A percentile compares a stretch with the other conserved stretches of the same genome.
phyloP scores from a whole-genome alignment of 2,888 invertebrate genomes.

The Didymodactylos carnosus region DNA sequence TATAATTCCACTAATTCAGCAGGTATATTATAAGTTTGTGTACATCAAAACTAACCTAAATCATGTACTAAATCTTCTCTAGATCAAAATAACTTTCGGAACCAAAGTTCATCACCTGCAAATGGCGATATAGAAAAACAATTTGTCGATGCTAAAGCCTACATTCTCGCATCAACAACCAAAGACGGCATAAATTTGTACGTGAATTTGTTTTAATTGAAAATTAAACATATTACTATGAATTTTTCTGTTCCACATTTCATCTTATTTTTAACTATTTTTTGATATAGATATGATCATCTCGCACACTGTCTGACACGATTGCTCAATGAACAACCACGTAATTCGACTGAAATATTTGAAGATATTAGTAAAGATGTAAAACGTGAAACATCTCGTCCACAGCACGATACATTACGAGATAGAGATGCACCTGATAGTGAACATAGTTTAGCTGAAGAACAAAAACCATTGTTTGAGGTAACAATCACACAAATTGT shows the following conservation, averaged over 20 bases:
- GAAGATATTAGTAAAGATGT: constrained; percentile 63
- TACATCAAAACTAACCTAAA: no score
- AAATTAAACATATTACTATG: neutral
- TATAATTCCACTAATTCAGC: no score
- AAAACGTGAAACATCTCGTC: constrained; percentile 41
- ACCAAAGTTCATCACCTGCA: neutral
- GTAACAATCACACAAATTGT: constrained; percentile 17
- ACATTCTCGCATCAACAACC: constrained; percentile 29
- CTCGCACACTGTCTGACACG: constrained; percentile 55
- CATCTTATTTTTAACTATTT: neutral
- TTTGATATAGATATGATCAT: constrained; percentile 48
- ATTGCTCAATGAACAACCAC: constrained; percentile 54
- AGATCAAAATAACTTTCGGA: no score
- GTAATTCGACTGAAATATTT: constrained; percentile 46
- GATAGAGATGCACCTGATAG: constrained; percentile 17
- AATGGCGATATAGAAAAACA: constrained; percentile 21
- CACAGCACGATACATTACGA: constrained; percentile 24
- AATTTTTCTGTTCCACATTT: no score
- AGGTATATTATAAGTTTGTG: no score
- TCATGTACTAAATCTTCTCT: no score
- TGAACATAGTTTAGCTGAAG: constrained; percentile 31
- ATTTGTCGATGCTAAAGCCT: constrained; percentile 31
- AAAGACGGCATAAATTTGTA: constrained; percentile 30
- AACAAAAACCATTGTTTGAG: constrained; percentile 31
- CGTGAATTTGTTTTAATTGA: constrained; percentile 15